Percentiles rank a stretch among this genome's conserved stretches.
Evolutionary conservation across 2,888 invertebrate genomes (phyloP).

Genomic region (Darwinula stevensoni): DNA sequence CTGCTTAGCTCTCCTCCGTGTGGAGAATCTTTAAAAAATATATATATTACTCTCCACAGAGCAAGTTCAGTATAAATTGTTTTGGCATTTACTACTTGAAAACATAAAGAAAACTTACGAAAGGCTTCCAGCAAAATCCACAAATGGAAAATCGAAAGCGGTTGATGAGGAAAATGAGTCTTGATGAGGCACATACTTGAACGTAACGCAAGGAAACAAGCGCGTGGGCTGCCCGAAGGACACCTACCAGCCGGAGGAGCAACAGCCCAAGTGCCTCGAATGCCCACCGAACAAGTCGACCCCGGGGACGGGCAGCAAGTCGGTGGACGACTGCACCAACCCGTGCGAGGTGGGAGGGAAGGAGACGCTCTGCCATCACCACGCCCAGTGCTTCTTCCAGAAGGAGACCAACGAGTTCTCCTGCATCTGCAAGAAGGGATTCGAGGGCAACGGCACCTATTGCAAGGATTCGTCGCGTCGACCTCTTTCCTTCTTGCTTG

Average conservation of each 20-base stretch:
- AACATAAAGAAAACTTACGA: no score
- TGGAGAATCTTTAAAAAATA: no score
- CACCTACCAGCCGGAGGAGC: slow-evolving; percentile 60
- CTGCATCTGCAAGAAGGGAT: slow-evolving; percentile 78
- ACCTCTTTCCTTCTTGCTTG: no score
- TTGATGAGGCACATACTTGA: slow-evolving; percentile 51
- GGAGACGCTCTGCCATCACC: slow-evolving; percentile 56
- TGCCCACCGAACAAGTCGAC: slow-evolving; percentile 80
- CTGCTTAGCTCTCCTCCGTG: no score
- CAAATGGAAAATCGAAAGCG: no score
- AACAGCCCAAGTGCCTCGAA: slow-evolving; percentile 53
- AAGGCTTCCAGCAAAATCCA: no score
- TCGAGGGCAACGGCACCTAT: slow-evolving; percentile 52
- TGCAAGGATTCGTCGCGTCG: slow-evolving; percentile 30
- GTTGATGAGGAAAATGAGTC: no score
- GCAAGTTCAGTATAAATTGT: no score
- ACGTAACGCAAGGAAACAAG: slow-evolving; percentile 42
- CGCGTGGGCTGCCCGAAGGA: slow-evolving; percentile 67
- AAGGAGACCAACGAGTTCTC: slow-evolving; percentile 54
- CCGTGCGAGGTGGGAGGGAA: slow-evolving; percentile 47
- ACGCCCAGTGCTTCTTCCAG: slow-evolving; percentile 56
- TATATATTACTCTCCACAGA: no score
- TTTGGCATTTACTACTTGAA: no score
- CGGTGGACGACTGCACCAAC: slow-evolving; percentile 54
- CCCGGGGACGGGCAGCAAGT: slow-evolving; percentile 33